Base-by-base conservation (phyloP, 1,140 invertebrate genomes). In the Papilio xuthus region DNA sequence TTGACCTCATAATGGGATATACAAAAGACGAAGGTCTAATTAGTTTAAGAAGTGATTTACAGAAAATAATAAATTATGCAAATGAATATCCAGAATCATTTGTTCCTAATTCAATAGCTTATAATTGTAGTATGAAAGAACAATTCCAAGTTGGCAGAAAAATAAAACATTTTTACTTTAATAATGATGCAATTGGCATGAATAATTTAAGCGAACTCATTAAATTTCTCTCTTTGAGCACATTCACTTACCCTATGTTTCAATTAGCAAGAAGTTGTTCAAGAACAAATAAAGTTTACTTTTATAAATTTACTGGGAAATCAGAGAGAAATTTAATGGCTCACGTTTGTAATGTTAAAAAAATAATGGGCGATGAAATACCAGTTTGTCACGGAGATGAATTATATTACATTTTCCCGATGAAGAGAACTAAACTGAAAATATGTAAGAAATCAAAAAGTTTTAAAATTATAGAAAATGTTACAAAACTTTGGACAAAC, bases 401-500 rank as follows among this genome's bases (percentile, higher is more conserved):
- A 56, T 26, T 86, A 37, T 50, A 74, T 15, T 89, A 89, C 44
- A 26, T 89, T 13, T 89, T 89, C 69, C 71, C 75, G 60, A 78
- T 77, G 23, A 82, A 78, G 50, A 74, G 37, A 26, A 20, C 50
- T 10, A 72, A 81, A 12, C 75, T 82, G 0, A 83, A 83, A 26
- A n/a, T 83, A n/a, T 79, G 83, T 15, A 70, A 69, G n/a, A 28
- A 75, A 12, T 84, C 83, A 0, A 44, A 80, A 32, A 80, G 71
- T 12, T 85, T 76, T 56, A 74, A 84, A 69, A 60, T 84, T n/a
- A 86, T 87, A 15, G 78, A 87, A 0, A 83, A 79, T 26, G 67
- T 85, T 0, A 81, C 83, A 3, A 84, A 78, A 70, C 80, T 89
- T 32, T 89, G 86, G 87, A 87, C 86, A 2, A 87, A 89, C 47